These are phyloP conservation scores for Arizona elegans DNA, from an alignment of 2,113 vertebrate genomes.

Conservation along the genomic window DNA sequence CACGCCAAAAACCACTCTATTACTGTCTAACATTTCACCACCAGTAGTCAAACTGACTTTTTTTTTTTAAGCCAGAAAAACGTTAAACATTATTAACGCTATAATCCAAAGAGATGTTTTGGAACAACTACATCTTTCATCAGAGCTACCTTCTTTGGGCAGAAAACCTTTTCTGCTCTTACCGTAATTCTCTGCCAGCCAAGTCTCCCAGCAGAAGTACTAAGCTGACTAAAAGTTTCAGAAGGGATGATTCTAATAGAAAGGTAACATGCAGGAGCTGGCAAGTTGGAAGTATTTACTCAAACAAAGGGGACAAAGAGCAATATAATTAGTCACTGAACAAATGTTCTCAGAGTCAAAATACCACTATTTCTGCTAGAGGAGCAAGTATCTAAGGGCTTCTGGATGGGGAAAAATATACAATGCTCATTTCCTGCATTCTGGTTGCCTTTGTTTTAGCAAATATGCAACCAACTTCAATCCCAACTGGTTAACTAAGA, in stretches of 20 bases:
- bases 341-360: neutral
- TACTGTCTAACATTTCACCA: constrained; percentile 10
- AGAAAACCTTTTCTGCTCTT: neutral
- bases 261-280: neutral
- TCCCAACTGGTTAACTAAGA: neutral
- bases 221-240: neutral
- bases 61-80: neutral
- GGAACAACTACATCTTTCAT: neutral
- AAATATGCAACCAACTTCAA: neutral
- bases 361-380: neutral
- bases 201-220: neutral
- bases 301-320: neutral
- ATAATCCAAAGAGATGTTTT: neutral
- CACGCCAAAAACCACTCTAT: neutral
- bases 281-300: neutral
- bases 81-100: neutral
- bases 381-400: neutral
- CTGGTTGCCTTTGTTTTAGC: neutral
- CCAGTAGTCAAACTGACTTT: neutral
- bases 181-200: neutral
- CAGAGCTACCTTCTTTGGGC: neutral
- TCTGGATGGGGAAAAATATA: neutral
- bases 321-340: neutral
- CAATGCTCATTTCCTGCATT: neutral
- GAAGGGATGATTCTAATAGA: neutral